Base-by-base conservation (phyloP, 2,797 vertebrate genomes). In the Myoxocephalus aenaeus region DNA sequence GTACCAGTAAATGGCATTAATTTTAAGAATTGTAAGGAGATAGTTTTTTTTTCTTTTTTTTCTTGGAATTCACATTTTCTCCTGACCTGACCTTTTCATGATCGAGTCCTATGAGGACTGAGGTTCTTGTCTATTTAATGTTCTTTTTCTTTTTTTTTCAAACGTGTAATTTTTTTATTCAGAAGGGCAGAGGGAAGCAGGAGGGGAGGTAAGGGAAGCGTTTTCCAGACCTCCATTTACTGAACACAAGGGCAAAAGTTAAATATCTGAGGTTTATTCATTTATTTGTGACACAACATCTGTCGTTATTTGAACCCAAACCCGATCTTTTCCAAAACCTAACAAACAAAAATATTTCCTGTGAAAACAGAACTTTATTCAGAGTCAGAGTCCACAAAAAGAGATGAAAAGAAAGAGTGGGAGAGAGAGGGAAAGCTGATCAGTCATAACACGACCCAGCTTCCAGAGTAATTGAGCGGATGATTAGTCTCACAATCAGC, bases 391-490 rank as follows among this genome's bases (percentile, higher is more conserved):
- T 79, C 70, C 67, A 68, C 57, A 12, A 62, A 80, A 79, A 82
- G 56, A 80, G 78, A 85, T 85, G 82, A 82, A 86, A 86, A 82
- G 72, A 78, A 71, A 70, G 62, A 81, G 79, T 27, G 73, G 69
- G 51, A 42, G 61, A 61, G 58, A 36, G 42, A 63, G 14, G 73
- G 81, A 82, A 82, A 87, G 85, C 75, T 92, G 91, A 95, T 89
- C 92, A 96, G 92, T 96, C 94, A 96, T 94, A 96, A 94, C 89
- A 95, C 80, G 54, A 79, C 86, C 85, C 83, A 87, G 85, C 89
- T 96, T 96, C 94, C 94, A 87, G 84, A 90, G 90, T 96, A 97
- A 96, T 96, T 97, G 96, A 94, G 91, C 89, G 82, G 86, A 92
- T 96, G 92, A 96, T 96, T 96, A 95, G 86, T 93, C 90, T 90